Base-by-base conservation (phyloP, 1,140 invertebrate species). In the Panonychus citri region DNA sequence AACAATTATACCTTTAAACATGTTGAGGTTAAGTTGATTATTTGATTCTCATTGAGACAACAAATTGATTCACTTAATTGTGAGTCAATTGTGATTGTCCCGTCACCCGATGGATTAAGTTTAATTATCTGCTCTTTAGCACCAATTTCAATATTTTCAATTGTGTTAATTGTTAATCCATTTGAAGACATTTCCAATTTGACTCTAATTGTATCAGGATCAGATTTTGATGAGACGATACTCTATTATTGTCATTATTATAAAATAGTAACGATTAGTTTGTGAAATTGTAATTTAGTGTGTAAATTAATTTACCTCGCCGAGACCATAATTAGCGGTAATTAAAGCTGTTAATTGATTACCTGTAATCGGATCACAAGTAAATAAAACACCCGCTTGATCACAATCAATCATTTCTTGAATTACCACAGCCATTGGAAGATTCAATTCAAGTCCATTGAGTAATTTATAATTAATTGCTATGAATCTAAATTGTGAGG, bases 291-390 rank as follows among this genome's bases (percentile, higher is more conserved):
- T 57, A 57, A 30, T 54, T 43, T 12, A 26, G 34, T 28, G 12
- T 13, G 21, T 43, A 30, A 26, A 7, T 28, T n/a, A 25, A 12
- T 52, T 60, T 68, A 79, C 79, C 72, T 87, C 83, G 60, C 84
- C 84, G 3, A 85, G 68, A 0, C 84, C 84, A 70, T 78, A 82
- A 68, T 85, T 83, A 1, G 82, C 79, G 17, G 81, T 82, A 53
- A 88, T 77, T 17, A 78, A 68, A 43, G 87, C 75, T 48, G 73
- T 64, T 2, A 73, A 69, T 0, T 80, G 76, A 67, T 82, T 77
- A 1, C 77, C 80, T 30, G 74, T 77, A 0, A 75, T 71, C 0
- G 84, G 83, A 67, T 86, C 77, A 54, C 76, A 72, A 0, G 83
- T 84, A 66, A 87, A 87, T 65, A 87, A 68, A 0, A 87, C 84